Evolutionary conservation across 2,797 vertebrate genomes (phyloP).

Genomic region (Pelobates cultripes): DNA sequence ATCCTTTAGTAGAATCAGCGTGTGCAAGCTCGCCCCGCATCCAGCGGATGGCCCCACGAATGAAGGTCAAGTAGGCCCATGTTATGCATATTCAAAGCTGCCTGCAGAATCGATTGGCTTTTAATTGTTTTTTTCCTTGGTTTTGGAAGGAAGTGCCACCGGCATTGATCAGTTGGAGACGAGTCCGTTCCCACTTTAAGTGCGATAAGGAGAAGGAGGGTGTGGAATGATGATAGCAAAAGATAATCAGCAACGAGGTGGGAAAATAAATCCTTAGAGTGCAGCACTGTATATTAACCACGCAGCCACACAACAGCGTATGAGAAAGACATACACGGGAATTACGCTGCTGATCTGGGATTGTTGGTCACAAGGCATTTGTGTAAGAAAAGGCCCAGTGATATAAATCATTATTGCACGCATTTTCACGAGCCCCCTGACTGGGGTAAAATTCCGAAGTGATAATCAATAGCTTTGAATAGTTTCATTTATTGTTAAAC

Average conservation of each 20-base stretch:
- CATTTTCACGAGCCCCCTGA: slow-evolving; percentile 2
- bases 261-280: neutral
- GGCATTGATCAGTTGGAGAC: slow-evolving; percentile 92
- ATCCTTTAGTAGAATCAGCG: slow-evolving; percentile 59
- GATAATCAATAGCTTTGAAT: slow-evolving; percentile 32
- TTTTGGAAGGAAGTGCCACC: slow-evolving; percentile 96
- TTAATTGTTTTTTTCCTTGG: slow-evolving; percentile 99
- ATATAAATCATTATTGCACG: slow-evolving; percentile 25
- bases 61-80: slow-evolving; percentile 97
- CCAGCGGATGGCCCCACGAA: slow-evolving; percentile 78
- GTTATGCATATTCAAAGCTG: slow-evolving; percentile 98
- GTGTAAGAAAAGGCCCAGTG: neutral
- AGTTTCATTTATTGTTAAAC: slow-evolving; percentile 16
- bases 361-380: slow-evolving; percentile 1
- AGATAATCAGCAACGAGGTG: neutral
- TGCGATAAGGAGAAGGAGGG: slow-evolving; percentile 62
- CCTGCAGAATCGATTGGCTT: slow-evolving; percentile 92
- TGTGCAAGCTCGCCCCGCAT: slow-evolving; percentile 60
- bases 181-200: slow-evolving; percentile 74
- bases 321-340: neutral
- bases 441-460: neutral
- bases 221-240: slow-evolving; percentile 42
- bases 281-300: neutral
- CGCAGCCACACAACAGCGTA: neutral
- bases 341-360: neutral